Percentiles rank a stretch among this genome's conserved stretches.
phyloP scores from a whole-genome alignment of 2,888 invertebrate genomes.

The Panopea generosa region DNA sequence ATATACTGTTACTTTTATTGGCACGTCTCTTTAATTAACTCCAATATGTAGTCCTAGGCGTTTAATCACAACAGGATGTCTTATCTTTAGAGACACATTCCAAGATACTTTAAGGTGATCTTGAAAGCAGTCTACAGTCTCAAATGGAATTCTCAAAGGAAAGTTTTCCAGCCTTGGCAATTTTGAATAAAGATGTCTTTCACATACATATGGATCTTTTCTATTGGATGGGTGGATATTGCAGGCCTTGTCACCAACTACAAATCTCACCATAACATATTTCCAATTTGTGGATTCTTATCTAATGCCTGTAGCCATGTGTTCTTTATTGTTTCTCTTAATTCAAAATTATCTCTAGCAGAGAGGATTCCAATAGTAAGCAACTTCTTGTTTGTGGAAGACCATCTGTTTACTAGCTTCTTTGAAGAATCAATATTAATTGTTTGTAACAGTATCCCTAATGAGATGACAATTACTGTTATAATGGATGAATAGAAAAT shows the following conservation, averaged over 20 bases:
- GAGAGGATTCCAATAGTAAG: slow-evolving; percentile 44
- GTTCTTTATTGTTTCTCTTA: slow-evolving; percentile 34
- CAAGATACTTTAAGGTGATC: neutral
- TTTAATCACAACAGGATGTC: slow-evolving; percentile 46
- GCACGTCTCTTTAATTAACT: slow-evolving; percentile 16
- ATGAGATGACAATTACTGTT: too few relatives aligned
- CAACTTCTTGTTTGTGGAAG: neutral
- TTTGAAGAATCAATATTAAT: too few relatives aligned
- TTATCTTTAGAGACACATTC: slow-evolving; percentile 46
- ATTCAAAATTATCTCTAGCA: slow-evolving; percentile 50
- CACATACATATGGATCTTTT: slow-evolving; percentile 38
- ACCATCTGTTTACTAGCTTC: too few relatives aligned
- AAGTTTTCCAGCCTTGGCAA: neutral
- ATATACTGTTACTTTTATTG: slow-evolving; percentile 31
- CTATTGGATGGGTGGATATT: slow-evolving; percentile 35
- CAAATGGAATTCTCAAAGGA: slow-evolving; percentile 8
- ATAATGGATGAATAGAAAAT: too few relatives aligned
- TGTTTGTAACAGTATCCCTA: too few relatives aligned
- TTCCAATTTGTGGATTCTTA: neutral
- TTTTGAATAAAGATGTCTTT: neutral
- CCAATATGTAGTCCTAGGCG: slow-evolving; percentile 37
- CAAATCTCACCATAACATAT: slow-evolving; percentile 35
- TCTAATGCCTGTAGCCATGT: slow-evolving; percentile 35
- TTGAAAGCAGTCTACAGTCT: neutral
- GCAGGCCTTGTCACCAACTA: slow-evolving; percentile 50